A percentile compares a stretch with the other conserved stretches of the same genome.
phyloP scores from a whole-genome alignment of 2,888 invertebrate genomes.

The Steromphala cineraria region DNA sequence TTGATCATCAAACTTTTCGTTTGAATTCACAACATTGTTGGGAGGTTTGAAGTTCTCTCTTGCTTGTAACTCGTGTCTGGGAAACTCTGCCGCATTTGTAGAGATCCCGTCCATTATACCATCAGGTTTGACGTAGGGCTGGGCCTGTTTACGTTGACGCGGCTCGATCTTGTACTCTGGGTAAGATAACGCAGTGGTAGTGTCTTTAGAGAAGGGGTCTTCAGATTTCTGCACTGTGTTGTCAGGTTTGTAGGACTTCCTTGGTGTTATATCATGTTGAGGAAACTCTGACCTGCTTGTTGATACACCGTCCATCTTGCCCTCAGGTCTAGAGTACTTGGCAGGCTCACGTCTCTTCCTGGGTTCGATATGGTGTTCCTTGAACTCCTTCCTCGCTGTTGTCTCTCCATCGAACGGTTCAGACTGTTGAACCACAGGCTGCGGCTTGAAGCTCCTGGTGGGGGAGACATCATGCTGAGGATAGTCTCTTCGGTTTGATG shows the following conservation, averaged over 20 bases:
- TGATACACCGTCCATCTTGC: slow-evolving; percentile 63
- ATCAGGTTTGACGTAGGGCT: background rate
- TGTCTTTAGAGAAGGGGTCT: background rate
- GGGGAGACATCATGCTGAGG: slow-evolving; percentile 39
- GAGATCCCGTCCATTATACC: slow-evolving; percentile 3
- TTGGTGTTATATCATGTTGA: slow-evolving; percentile 27
- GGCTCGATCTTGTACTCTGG: background rate
- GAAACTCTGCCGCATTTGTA: background rate
- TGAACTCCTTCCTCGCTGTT: slow-evolving; percentile 36
- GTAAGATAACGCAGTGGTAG: slow-evolving; percentile 25
- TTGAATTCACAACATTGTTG: slow-evolving; percentile 54
- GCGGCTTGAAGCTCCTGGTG: slow-evolving; percentile 45
- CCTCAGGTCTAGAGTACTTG: slow-evolving; percentile 57
- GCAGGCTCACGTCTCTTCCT: slow-evolving; percentile 54
- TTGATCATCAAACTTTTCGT: slow-evolving; percentile 25
- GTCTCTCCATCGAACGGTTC: slow-evolving; percentile 64
- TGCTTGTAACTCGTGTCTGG: background rate
- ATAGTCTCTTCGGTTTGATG: slow-evolving; percentile 59
- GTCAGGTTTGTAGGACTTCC: slow-evolving; percentile 25
- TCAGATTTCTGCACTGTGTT: slow-evolving; percentile 1
- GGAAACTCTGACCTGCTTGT: slow-evolving; percentile 43
- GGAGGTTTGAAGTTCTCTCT: background rate
- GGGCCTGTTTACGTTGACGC: slow-evolving; percentile 49
- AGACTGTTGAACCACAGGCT: background rate
- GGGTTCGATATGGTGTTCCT: slow-evolving; percentile 52